These are phyloP conservation scores for Pedicia rivosa DNA, from an alignment of 2,888 invertebrate species.

Conservation along the genomic window DNA sequence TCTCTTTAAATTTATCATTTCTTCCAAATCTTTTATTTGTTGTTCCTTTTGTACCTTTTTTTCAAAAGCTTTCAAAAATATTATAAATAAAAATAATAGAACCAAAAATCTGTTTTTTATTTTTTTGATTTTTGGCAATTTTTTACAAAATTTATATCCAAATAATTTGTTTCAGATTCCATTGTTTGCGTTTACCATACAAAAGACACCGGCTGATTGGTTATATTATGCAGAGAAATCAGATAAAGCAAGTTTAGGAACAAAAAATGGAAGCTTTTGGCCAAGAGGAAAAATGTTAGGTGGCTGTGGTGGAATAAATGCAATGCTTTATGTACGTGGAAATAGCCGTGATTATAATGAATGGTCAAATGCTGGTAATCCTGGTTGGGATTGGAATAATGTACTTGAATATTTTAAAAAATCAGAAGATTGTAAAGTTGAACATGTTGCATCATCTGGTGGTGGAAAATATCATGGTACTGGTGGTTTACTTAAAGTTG, in stretches of 20 bases:
- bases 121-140: conserved; percentile 1
- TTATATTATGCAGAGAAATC: conserved; percentile 21
- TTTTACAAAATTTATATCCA: conserved; percentile 14
- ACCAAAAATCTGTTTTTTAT: not conserved
- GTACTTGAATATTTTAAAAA: conserved; percentile 67
- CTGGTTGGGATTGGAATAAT: conserved; percentile 56
- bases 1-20: no score
- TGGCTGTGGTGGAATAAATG: conserved; percentile 32
- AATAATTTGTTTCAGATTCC: conserved; percentile 6
- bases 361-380: conserved; percentile 43
- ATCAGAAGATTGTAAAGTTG: conserved; percentile 50
- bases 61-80: no score
- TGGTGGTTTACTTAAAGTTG: conserved; percentile 33
- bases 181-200: not conserved
- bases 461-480: conserved; percentile 23
- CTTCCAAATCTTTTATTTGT: not conserved
- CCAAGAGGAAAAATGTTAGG: conserved; percentile 5
- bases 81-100: not conserved
- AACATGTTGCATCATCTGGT: conserved; percentile 9
- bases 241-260: conserved; percentile 16
- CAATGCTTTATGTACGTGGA: conserved; percentile 47
- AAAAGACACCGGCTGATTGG: conserved; percentile 14
- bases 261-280: conserved; percentile 14
- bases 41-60: no score
- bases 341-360: conserved; percentile 44